Evolutionary conservation across 2,113 vertebrate genomes (phyloP).

Genomic region (Laticauda colubrina): DNA sequence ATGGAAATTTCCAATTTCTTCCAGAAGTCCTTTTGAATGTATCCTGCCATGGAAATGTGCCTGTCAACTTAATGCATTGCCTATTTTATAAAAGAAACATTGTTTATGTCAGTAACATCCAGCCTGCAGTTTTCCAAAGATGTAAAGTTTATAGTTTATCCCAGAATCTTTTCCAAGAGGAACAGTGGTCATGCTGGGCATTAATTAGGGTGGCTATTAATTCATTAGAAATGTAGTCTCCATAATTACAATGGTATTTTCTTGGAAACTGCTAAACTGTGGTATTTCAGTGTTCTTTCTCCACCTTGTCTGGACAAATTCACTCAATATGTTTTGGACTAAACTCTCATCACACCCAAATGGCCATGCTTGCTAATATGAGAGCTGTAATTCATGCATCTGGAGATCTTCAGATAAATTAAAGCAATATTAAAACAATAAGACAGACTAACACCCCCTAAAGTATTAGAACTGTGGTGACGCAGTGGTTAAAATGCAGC

Average conservation of each 20-base stretch:
- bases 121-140: not conserved
- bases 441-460: not conserved
- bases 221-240: not conserved
- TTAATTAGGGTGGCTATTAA: not conserved
- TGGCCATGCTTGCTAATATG: not conserved
- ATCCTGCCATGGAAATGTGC: accelerated
- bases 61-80: not conserved
- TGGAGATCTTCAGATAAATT: not conserved
- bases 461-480: not conserved
- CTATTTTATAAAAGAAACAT: not conserved
- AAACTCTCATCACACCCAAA: not conserved
- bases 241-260: not conserved
- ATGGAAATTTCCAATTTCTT: slow-evolving; percentile 2
- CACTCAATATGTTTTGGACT: not conserved
- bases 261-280: not conserved
- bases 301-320: not conserved
- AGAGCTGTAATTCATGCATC: not conserved
- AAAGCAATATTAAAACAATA: not conserved
- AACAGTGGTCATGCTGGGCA: not conserved
- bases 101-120: not conserved
- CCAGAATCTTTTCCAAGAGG: not conserved
- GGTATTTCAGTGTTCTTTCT: not conserved
- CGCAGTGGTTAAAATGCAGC: too few relatives aligned
- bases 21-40: not conserved
- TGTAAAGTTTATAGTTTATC: not conserved